A percentile compares a stretch with the other conserved stretches of the same genome.
Evolutionary conservation across 2,113 vertebrate genomes (phyloP).

Genomic region (Corvus moneduloides): DNA sequence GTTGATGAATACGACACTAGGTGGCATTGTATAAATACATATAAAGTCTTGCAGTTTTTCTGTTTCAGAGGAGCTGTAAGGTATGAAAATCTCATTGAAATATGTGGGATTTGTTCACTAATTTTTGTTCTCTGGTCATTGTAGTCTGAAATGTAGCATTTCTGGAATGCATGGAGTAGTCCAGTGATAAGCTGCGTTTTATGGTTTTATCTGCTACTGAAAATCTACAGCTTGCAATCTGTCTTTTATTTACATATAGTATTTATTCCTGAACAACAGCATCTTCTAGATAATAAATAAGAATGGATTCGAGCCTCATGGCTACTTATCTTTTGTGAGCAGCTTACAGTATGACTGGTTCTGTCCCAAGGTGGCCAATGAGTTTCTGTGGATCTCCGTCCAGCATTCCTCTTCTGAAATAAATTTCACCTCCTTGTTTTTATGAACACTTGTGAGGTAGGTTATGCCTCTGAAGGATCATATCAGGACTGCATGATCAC

Average conservation of each 20-base stretch:
- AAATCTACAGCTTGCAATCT: background rate
- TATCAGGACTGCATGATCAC: background rate
- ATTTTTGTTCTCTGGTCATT: background rate
- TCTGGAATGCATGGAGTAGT: background rate
- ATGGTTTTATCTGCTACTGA: background rate
- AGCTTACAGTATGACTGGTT: background rate
- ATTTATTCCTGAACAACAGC: background rate
- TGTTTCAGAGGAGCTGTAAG: background rate
- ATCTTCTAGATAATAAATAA: background rate
- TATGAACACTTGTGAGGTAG: background rate
- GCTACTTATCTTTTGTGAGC: background rate
- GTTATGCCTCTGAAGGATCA: background rate
- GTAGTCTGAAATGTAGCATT: background rate
- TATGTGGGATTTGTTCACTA: background rate
- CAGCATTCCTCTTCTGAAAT: background rate
- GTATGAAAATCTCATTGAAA: background rate
- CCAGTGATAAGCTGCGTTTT: background rate
- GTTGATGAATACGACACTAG: conserved; percentile 32
- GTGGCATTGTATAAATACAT: conserved; percentile 51
- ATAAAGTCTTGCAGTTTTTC: background rate
- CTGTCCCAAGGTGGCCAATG: background rate
- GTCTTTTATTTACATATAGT: background rate
- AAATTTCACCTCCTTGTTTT: background rate
- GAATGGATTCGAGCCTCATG: background rate
- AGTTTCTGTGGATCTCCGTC: background rate